These are phyloP conservation scores for Coptotermes formosanus DNA, from an alignment of 1,140 invertebrate species.

Conservation along the genomic window DNA sequence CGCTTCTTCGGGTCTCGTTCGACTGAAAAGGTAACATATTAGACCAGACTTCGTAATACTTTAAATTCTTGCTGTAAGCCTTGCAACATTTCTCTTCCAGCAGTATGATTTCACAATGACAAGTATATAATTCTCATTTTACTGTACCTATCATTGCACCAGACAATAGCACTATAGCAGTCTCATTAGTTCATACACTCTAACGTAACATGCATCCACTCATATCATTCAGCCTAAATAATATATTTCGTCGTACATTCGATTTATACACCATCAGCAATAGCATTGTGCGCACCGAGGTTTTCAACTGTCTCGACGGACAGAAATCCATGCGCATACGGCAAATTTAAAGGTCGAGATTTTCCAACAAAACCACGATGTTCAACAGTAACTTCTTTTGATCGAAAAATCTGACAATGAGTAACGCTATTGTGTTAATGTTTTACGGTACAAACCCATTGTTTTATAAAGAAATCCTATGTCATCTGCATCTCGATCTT, in stretches of 20 bases:
- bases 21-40: slow-evolving; percentile 52
- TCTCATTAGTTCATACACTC: background rate
- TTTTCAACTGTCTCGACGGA: background rate
- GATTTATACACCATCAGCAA: background rate
- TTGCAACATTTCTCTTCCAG: background rate
- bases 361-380: slow-evolving; percentile 2
- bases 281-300: background rate
- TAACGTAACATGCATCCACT: background rate
- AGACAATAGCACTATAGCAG: background rate
- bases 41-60: background rate
- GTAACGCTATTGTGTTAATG: background rate
- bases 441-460: slow-evolving; percentile 47
- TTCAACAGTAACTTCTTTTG: background rate
- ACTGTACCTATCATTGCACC: background rate
- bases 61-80: background rate
- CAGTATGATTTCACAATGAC: background rate
- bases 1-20: slow-evolving; percentile 82
- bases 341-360: slow-evolving; percentile 12
- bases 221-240: background rate
- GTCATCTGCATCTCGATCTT: slow-evolving; percentile 45
- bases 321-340: background rate
- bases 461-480: slow-evolving; percentile 53
- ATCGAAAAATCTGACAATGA: background rate
- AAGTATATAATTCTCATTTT: background rate
- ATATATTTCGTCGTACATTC: background rate